Evolutionary conservation across 2,888 invertebrate species (phyloP).

Genomic region (Helleia helle): DNA sequence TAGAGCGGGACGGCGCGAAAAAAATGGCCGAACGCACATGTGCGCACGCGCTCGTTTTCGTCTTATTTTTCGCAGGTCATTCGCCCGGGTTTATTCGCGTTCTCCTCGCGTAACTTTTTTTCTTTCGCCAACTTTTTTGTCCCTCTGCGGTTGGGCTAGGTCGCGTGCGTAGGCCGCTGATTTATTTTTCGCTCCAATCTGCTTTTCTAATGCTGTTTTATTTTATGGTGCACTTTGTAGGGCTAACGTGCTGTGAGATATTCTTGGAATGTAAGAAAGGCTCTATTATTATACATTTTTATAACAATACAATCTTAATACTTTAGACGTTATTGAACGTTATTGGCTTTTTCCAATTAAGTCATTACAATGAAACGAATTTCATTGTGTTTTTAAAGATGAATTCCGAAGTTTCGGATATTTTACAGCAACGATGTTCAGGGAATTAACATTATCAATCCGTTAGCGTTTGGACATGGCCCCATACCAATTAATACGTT

Average conservation of each 20-base stretch:
- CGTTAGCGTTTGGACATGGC: too few species aligned
- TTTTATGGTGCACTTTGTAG: slow-evolving; percentile 33
- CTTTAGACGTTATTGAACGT: too few species aligned
- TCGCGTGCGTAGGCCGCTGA: slow-evolving; percentile 53
- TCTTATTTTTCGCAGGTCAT: slow-evolving; percentile 70
- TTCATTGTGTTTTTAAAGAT: too few species aligned
- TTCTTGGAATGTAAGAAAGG: slow-evolving; percentile 7
- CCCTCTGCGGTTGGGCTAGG: slow-evolving; percentile 48
- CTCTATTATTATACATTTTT: background rate
- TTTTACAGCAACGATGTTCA: too few species aligned
- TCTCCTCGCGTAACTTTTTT: slow-evolving; percentile 38
- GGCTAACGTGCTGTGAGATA: slow-evolving; percentile 6
- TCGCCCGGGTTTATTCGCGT: slow-evolving; percentile 60
- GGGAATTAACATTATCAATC: too few species aligned
- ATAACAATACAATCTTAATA: too few species aligned
- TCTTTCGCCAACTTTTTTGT: slow-evolving; percentile 37
- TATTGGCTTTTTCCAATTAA: too few species aligned
- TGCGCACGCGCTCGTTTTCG: slow-evolving; percentile 59
- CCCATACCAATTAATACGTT: too few species aligned
- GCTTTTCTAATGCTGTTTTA: slow-evolving; percentile 38
- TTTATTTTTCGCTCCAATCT: slow-evolving; percentile 33
- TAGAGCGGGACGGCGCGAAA: slow-evolving; percentile 51
- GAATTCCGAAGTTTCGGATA: too few species aligned
- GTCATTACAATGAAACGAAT: too few species aligned
- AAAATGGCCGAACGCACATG: slow-evolving; percentile 70